Conservation (phyloP, 2,113 vertebrate genomes). For the Cichladusa arquata region DNA sequence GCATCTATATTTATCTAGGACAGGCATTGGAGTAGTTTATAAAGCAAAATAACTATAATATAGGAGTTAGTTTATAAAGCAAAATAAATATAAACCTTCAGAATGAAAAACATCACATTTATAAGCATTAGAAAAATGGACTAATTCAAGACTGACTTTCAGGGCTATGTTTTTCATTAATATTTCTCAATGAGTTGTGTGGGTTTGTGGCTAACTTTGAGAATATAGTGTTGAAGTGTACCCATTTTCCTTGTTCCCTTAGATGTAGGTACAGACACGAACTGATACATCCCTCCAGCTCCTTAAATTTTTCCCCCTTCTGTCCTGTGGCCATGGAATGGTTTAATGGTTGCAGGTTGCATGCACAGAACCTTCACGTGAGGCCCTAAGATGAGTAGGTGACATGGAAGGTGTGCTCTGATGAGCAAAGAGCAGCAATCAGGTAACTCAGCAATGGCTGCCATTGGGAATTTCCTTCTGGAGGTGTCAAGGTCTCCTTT, state of each 20-base stretch:
- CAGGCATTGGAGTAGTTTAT: not conserved
- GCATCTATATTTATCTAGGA: slow-evolving; percentile 5
- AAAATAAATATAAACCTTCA: not conserved
- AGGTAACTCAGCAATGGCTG: not conserved
- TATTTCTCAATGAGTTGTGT: not conserved
- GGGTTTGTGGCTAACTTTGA: not conserved
- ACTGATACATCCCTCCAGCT: not conserved
- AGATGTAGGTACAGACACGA: fast-evolving
- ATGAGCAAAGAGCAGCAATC: not conserved
- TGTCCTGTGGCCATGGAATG: fast-evolving
- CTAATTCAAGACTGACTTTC: not conserved
- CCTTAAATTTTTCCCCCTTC: not conserved
- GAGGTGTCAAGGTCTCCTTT: not conserved
- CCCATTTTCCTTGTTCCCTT: not conserved
- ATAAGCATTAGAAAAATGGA: not conserved
- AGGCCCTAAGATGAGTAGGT: fast-evolving
- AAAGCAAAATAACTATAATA: not conserved
- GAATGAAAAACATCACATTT: not conserved
- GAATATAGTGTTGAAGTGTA: not conserved
- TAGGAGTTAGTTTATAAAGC: not conserved
- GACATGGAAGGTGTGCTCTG: not conserved
- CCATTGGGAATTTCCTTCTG: not conserved
- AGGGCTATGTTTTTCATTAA: not conserved
- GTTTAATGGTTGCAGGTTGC: not conserved
- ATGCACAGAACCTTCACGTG: not conserved